phyloP scores from a whole-genome alignment of 2,888 invertebrate genomes.

The Euplagia quadripunctaria region DNA sequence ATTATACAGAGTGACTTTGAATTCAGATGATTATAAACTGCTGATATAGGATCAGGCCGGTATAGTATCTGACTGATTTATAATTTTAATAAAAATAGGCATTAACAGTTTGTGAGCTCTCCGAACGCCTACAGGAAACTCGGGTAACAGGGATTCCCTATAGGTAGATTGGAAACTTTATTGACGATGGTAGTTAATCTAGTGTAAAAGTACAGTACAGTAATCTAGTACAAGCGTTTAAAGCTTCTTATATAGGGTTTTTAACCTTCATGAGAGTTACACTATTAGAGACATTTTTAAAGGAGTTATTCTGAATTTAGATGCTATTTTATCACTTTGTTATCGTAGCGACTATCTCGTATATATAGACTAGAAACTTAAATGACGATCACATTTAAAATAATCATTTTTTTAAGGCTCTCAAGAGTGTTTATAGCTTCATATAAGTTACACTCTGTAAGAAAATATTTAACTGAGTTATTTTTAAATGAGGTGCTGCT shows the following conservation, averaged over 20 bases:
- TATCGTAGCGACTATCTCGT: too few species aligned
- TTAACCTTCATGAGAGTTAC: neutral
- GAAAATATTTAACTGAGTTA: neutral
- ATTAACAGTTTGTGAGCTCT: neutral
- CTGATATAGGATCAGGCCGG: neutral
- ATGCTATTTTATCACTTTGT: neutral
- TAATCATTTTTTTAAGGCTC: neutral
- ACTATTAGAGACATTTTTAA: neutral
- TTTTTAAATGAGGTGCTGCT: neutral
- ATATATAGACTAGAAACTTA: too few species aligned
- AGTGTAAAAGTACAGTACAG: neutral
- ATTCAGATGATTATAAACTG: neutral
- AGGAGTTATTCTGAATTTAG: neutral
- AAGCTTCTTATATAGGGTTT: neutral
- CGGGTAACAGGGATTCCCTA: neutral
- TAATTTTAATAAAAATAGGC: neutral
- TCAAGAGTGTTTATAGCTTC: neutral
- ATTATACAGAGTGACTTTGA: too few species aligned
- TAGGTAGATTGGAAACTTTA: neutral
- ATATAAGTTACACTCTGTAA: too few species aligned
- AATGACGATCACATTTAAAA: neutral
- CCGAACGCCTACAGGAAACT: neutral
- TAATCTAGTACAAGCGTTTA: neutral
- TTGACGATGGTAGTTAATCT: neutral
- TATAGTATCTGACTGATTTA: neutral